Evolutionary conservation across 2,113 vertebrate species (phyloP), one percentile per base, ranked within the genome.

Genomic region (Empidonax traillii): DNA sequence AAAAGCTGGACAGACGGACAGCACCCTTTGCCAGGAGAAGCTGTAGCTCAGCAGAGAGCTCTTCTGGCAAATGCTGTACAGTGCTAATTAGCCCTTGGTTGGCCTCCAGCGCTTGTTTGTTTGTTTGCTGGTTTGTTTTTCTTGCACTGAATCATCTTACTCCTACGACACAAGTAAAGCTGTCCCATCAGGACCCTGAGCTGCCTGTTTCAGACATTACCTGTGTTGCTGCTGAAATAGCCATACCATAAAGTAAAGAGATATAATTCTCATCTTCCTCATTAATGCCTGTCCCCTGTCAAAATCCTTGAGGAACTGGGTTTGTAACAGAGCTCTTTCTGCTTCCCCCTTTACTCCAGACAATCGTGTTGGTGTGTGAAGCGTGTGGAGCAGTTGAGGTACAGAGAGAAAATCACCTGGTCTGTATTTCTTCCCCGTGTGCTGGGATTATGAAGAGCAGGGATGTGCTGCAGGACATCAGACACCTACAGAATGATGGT

Each of bases 111-210:
- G 0, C 84, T 77, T 69, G 71, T 75, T 69, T 89, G 61, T 89
- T 72, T 90, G 80, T 85, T 93, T 92, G 80, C 66, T 90, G 93
- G 88, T 94, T 97, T 96, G 89, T 87, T 93, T 95, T 88, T 55
- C 76, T 91, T 88, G 24, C 43, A 51, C 44, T 75, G 91, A 80
- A 61, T 71, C 75, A 37, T 80, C 55, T 78, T 33, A 13, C 62
- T 78, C 2, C 7, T 44, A 27, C 51, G 37, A 53, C 17, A 31
- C 2, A 2, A 86, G 76, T 66, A 72, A 90, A 67, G 25, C 5
- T 31, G 72, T 67, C 33, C 55, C 61, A 61, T 33, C 79, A 46
- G 35, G 0, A 0, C n/a, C 47, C 65, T 12, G 49, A 72, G 71
- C 65, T 67, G 85, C 55, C 49, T 12, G 3, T 52, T 91, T 43